A percentile compares a stretch with the other conserved stretches of the same genome.
phyloP scores from a whole-genome alignment of 2,113 vertebrate species.

The Misgurnus anguillicaudatus region DNA sequence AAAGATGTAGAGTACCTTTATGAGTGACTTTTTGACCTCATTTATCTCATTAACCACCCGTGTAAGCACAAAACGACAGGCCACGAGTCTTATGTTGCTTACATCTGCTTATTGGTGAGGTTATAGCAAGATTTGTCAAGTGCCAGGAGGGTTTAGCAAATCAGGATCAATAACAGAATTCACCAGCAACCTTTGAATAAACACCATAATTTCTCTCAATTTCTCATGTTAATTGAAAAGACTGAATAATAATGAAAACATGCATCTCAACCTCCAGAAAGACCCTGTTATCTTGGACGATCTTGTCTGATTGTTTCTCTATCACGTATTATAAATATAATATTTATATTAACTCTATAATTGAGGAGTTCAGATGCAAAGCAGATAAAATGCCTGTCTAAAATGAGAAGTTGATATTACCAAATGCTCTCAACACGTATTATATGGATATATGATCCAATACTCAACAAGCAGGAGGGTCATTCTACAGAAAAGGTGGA shows the following conservation, averaged over 20 bases:
- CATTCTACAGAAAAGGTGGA: no score
- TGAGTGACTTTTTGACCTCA: conserved; percentile 36
- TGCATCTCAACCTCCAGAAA: background rate
- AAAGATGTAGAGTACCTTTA: conserved; percentile 32
- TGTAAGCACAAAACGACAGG: conserved; percentile 29
- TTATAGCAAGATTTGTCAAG: conserved; percentile 49
- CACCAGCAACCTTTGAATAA: conserved; percentile 56
- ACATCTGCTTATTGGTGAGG: conserved; percentile 7
- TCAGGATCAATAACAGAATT: conserved; percentile 62
- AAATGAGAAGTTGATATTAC: no score
- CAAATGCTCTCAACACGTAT: no score
- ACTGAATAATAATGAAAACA: background rate
- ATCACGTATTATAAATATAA: background rate
- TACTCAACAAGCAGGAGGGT: no score
- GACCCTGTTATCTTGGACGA: conserved; percentile 37
- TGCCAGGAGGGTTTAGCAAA: conserved; percentile 46
- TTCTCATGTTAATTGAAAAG: conserved; percentile 54
- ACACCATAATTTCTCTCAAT: conserved; percentile 53
- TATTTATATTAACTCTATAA: no score
- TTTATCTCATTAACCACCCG: conserved; percentile 32
- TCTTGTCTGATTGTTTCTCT: background rate
- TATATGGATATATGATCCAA: no score
- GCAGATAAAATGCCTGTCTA: no score
- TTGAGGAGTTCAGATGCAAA: no score
- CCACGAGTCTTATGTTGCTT: background rate